phyloP scores from a whole-genome alignment of 2,888 invertebrate species.

The Epistrophe eligans region DNA sequence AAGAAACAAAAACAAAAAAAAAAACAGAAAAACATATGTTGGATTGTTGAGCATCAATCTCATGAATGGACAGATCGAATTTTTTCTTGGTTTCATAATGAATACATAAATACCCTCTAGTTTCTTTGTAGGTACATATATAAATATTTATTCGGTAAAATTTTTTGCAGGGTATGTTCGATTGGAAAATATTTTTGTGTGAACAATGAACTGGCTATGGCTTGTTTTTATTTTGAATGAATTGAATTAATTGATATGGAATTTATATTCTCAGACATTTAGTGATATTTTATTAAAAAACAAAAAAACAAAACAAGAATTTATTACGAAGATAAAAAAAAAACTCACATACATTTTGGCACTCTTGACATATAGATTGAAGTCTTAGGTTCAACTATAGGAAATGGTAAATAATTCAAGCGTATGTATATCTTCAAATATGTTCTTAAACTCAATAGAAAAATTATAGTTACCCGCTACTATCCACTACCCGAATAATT shows the following conservation, averaged over 20 bases:
- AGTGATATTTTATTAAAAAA: neutral
- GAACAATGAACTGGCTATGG: neutral
- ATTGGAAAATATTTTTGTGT: slow-evolving; percentile 18
- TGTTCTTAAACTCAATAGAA: no score
- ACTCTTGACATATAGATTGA: no score
- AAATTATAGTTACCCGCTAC: no score
- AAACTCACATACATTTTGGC: no score
- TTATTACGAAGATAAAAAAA: no score
- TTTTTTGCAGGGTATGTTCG: neutral
- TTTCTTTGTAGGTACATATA: no score
- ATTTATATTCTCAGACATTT: slow-evolving; percentile 18
- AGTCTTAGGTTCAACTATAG: no score
- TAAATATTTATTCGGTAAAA: neutral
- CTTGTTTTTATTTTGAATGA: slow-evolving; percentile 6
- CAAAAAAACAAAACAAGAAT: no score
- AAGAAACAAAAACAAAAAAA: neutral
- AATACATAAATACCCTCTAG: neutral
- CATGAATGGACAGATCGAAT: slow-evolving; percentile 50
- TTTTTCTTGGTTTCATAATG: neutral
- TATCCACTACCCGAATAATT: no score
- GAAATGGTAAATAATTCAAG: no score
- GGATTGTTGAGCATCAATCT: slow-evolving; percentile 30
- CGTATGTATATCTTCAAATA: no score
- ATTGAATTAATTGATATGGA: slow-evolving; percentile 50
- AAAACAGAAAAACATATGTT: slow-evolving; percentile 39